Evolutionary conservation across 2,797 vertebrate species (phyloP).

Genomic region (Zalophus californianus): DNA sequence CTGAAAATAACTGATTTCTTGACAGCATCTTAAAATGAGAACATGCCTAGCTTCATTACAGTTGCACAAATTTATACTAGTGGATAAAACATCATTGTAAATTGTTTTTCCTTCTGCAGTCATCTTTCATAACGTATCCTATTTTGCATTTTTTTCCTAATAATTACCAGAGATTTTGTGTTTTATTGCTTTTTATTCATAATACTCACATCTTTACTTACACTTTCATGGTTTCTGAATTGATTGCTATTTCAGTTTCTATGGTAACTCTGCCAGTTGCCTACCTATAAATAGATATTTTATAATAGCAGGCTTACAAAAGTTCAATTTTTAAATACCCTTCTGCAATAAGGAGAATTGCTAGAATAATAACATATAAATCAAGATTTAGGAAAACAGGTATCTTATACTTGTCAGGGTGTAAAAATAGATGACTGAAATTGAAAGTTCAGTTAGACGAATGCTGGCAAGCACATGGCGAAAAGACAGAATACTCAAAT

Average conservation of each 20-base stretch:
- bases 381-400: conserved; percentile 59
- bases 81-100: conserved; percentile 1
- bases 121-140: neutral
- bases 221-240: conserved; percentile 67
- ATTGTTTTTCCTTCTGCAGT: neutral
- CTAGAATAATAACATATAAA: conserved; percentile 65
- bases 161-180: conserved; percentile 59
- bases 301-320: conserved; percentile 75
- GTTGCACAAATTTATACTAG: neutral
- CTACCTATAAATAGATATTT: conserved; percentile 83
- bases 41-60: neutral
- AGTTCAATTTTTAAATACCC: conserved; percentile 77
- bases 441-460: neutral
- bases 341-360: conserved; percentile 55
- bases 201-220: conserved; percentile 72
- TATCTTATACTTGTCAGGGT: conserved; percentile 47
- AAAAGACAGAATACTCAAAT: neutral
- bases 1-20: conserved; percentile 55
- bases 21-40: conserved; percentile 22
- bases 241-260: conserved; percentile 81
- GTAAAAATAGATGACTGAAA: conserved; percentile 54
- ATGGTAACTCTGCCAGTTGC: conserved; percentile 83
- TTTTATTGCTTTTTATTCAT: conserved; percentile 73
- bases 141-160: conserved; percentile 47
- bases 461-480: neutral